Evolutionary conservation across 2,797 vertebrate genomes (phyloP).

Genomic region (Artibeus lituratus): DNA sequence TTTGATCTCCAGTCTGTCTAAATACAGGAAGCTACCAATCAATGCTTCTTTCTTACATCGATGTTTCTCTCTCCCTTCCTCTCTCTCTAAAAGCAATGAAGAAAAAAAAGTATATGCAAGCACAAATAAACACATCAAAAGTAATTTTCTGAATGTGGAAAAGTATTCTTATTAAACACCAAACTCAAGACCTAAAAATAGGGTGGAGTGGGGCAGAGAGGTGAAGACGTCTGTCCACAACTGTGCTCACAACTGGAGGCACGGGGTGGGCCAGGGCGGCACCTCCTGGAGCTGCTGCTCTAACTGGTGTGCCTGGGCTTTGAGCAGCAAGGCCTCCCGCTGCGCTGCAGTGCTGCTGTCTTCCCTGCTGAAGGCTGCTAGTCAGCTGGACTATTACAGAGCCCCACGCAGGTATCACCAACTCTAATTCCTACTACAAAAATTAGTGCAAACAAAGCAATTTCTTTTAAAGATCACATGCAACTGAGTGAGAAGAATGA

Average conservation of each 20-base stretch:
- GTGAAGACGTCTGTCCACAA: background rate
- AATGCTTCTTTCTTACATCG: too few relatives aligned
- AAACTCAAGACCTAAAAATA: background rate
- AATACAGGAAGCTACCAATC: too few relatives aligned
- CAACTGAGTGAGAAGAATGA: background rate
- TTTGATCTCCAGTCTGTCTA: too few relatives aligned
- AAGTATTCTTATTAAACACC: background rate
- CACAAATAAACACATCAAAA: background rate
- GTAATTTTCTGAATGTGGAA: background rate
- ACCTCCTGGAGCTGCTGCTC: background rate
- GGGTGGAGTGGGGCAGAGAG: background rate
- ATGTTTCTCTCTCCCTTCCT: too few relatives aligned
- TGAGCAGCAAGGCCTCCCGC: too few relatives aligned
- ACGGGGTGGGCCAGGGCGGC: background rate
- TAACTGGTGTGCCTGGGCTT: background rate
- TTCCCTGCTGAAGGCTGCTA: background rate
- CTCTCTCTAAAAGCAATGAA: background rate
- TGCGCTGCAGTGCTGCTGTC: background rate
- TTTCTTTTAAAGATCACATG: background rate
- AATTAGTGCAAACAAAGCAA: background rate
- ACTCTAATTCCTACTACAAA: background rate
- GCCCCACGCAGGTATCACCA: background rate
- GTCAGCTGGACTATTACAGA: background rate
- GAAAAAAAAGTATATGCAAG: background rate
- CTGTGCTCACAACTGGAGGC: background rate